Evolutionary conservation across 2,888 invertebrate genomes (phyloP), one percentile per base, ranked within the genome.

Genomic region (Dinocampus coccinellae): DNA sequence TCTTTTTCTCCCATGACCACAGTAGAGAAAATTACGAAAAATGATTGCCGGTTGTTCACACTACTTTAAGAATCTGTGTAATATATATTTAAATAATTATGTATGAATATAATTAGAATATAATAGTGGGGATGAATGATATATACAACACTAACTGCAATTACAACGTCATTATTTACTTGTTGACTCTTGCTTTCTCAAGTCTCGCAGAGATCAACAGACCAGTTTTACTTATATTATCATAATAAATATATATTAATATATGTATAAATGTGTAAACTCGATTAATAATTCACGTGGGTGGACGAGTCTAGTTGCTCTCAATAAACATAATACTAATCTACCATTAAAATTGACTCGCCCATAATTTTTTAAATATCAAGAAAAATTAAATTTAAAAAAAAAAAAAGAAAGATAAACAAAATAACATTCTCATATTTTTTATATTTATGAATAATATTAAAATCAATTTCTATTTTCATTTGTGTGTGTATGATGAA

Each of bases 71-170:
- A 47, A n/a, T 36, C 9, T 20, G 47, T 47, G 9, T 47, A 16
- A 47, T 16, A 20, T 20, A 47, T 47, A 7, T 3, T 11, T 47
- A 20, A 47, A 2, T 47, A 6, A 3, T 39, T 39, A 36, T 24
- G 20, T 62, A 62, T 39, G 4, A 6, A 24, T 13, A 42, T 77
- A 78, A 79, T 79, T 75, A 75, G 77, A 77, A 76, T 76, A 74
- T 80, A 78, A 79, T 79, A 76, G 77, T 78, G 75, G 77, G 73
- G 76, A 78, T 79, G 77, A 76, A 78, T 79, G 79, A 78, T 78
- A 76, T 47, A 47, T 3, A 47, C 47, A 3, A 16, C 72, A 72
- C 79, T 78, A 75, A 69, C 39, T 77, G 74, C 80, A 80, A 81
- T 80, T 77, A 77, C 78, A 70, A 75, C 77, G 77, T 73, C 75